Conservation (phyloP, 2,797 vertebrate genomes). For the Garrulus glandarius region DNA sequence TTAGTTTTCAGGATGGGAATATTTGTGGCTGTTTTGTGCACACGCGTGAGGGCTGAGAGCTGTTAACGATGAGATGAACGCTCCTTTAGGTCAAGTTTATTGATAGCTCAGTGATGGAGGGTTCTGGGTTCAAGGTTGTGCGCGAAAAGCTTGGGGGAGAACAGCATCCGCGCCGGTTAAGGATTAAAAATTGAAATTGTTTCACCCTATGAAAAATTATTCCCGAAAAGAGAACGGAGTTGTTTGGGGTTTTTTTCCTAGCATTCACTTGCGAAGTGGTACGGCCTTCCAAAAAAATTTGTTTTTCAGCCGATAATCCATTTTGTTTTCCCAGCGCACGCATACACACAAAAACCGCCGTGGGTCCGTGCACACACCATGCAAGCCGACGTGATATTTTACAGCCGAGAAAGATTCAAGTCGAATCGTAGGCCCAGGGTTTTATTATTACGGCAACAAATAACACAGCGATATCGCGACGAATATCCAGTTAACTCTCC, state of each 20-base stretch:
- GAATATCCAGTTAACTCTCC: conserved; percentile 15
- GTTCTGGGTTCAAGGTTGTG: conserved; percentile 29
- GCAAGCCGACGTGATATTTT: neutral
- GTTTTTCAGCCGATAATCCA: neutral
- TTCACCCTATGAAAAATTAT: neutral
- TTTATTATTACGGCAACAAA: conserved; percentile 45
- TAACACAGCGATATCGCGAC: neutral
- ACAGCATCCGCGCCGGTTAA: neutral
- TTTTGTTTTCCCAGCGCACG: neutral
- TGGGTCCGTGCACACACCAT: neutral
- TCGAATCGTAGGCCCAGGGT: conserved; percentile 16
- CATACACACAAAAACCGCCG: neutral
- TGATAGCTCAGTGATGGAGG: neutral
- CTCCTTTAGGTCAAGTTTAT: conserved; percentile 52
- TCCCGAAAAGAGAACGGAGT: neutral
- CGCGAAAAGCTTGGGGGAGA: neutral
- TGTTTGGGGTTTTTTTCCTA: neutral
- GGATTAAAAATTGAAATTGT: neutral
- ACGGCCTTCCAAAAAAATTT: neutral
- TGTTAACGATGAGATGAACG: neutral
- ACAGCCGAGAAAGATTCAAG: neutral
- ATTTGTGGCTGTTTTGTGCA: neutral
- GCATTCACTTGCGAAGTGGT: neutral
- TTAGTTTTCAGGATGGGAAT: conserved; percentile 7
- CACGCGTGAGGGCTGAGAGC: neutral